A percentile compares a stretch with the other conserved stretches of the same genome.
Evolutionary conservation across 92 coral and sea anemone genomes (phyloP).

Genomic region (Epizoanthus illoricatus): DNA sequence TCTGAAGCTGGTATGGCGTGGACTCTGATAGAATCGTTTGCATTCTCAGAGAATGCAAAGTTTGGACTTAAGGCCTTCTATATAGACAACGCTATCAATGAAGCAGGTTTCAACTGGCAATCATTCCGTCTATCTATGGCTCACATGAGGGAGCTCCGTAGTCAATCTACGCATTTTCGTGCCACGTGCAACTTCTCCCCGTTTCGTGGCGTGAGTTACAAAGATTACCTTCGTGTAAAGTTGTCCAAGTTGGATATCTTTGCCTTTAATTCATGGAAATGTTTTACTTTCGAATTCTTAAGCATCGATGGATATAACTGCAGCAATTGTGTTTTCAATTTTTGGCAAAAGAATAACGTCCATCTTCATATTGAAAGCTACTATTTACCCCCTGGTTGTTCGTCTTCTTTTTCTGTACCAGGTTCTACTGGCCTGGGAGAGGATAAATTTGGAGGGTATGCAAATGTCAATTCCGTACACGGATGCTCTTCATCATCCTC

Average conservation of each 20-base stretch:
- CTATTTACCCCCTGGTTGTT: background rate
- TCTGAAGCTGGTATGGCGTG: slow-evolving; percentile 21
- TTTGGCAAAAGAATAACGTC: background rate
- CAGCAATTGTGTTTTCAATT: background rate
- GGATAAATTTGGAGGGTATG: no score
- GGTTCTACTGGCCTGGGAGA: no score
- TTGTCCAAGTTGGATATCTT: slow-evolving; percentile 4
- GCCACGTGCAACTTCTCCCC: background rate
- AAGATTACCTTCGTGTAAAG: slow-evolving; percentile 36
- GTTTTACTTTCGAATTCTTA: slow-evolving; percentile 35
- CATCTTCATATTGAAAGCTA: background rate
- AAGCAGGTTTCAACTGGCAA: background rate
- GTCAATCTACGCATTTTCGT: no score
- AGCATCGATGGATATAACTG: slow-evolving; percentile 34
- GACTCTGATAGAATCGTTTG: slow-evolving; percentile 40
- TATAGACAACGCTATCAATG: background rate
- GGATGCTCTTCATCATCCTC: no score
- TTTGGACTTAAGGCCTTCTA: slow-evolving; percentile 11
- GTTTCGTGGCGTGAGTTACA: slow-evolving; percentile 12
- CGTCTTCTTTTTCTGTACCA: no score
- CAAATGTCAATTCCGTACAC: no score
- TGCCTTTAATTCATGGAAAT: background rate
- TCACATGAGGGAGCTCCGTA: no score
- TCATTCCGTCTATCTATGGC: background rate
- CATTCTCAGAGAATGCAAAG: slow-evolving; percentile 12